Evolutionary conservation across 1,140 invertebrate species (phyloP).

Genomic region (Macrostomum lignano): DNA sequence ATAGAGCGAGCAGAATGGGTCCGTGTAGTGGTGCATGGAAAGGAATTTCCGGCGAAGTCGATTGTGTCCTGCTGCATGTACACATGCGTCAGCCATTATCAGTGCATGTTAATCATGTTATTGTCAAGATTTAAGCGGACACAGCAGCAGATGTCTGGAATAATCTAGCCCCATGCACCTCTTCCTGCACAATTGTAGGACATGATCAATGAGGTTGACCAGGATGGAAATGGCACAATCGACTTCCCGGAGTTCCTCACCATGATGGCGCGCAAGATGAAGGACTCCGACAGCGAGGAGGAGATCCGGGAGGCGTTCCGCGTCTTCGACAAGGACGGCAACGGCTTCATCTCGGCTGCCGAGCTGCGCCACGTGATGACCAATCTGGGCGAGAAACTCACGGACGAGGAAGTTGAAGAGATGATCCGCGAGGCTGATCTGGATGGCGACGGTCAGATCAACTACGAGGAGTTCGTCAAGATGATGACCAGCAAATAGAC

Average conservation of each 20-base stretch:
- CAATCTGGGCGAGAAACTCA: constrained; percentile 52
- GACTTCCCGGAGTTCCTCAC: constrained; percentile 92
- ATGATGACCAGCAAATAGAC: not conserved
- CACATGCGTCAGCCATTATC: no score
- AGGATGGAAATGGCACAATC: constrained; percentile 89
- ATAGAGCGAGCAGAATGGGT: no score
- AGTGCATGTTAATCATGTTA: no score
- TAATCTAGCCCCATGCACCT: no score
- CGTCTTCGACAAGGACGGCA: constrained; percentile 88
- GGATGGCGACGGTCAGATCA: constrained; percentile 39
- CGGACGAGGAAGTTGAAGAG: constrained; percentile 63
- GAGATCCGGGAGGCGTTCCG: constrained; percentile 27
- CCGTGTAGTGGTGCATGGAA: no score
- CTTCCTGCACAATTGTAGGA: no score
- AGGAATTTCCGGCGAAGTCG: no score
- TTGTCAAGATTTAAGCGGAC: no score
- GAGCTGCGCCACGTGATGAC: constrained; percentile 83
- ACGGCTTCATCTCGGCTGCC: constrained; percentile 61
- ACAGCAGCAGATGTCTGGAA: no score
- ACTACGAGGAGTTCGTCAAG: constrained; percentile 11
- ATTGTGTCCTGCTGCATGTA: no score
- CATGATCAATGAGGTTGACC: constrained; percentile 99
- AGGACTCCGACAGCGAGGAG: constrained; percentile 15
- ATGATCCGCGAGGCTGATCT: constrained; percentile 72
- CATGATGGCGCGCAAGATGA: constrained; percentile 62